Conservation (phyloP, 2,113 vertebrate species). For the Solea solea region DNA sequence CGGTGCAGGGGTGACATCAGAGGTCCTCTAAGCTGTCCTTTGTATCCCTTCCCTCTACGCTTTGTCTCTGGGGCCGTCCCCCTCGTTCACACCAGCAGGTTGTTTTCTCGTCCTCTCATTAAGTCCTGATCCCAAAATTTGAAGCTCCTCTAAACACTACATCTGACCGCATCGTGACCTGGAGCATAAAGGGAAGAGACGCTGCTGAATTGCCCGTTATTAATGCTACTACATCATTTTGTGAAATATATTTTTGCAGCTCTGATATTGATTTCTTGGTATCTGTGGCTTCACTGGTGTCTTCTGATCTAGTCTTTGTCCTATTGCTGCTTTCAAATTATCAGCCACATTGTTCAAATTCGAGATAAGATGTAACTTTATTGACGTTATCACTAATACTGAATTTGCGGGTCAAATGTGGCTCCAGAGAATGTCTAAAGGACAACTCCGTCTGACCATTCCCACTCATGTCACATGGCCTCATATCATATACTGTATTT, state of each 20-base stretch:
- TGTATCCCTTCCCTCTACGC: conserved; percentile 45
- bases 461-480: no score
- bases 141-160: conserved; percentile 38
- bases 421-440: no score
- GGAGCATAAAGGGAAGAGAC: background rate
- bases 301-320: no score
- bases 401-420: no score
- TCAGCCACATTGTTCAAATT: no score
- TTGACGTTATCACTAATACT: no score
- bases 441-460: no score
- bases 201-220: background rate
- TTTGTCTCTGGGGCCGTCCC: conserved; percentile 64
- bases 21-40: conserved; percentile 65
- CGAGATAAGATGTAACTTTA: no score
- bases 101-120: conserved; percentile 77
- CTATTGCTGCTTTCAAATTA: no score
- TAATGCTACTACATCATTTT: background rate
- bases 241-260: conserved; percentile 8
- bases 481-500: no score
- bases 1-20: conserved; percentile 63
- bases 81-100: conserved; percentile 74
- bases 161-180: conserved; percentile 67
- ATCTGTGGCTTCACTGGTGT: no score
- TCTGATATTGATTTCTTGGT: no score
- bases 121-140: conserved; percentile 70